Evolutionary conservation across 2,888 invertebrate species (phyloP).

Genomic region (Aspidiotus rigidus): DNA sequence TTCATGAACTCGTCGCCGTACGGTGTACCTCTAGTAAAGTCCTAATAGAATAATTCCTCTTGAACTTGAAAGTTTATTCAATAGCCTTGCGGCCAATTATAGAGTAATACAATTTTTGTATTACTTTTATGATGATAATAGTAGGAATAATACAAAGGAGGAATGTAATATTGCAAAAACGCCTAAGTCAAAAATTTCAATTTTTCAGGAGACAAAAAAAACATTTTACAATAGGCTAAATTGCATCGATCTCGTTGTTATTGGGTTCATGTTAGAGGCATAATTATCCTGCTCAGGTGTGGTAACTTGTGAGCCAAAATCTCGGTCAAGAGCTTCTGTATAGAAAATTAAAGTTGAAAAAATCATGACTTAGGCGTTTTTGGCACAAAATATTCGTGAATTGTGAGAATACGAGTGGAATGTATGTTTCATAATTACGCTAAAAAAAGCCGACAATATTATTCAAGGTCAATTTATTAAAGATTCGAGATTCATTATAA

Average conservation of each 20-base stretch:
- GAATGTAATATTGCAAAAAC: neutral
- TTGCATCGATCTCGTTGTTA: neutral
- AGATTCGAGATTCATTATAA: too few relatives aligned
- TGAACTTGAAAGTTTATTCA: too few relatives aligned
- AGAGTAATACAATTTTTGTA: too few relatives aligned
- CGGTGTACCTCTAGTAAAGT: too few relatives aligned
- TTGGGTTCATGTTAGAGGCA: neutral
- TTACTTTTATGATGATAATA: too few relatives aligned
- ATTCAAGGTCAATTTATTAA: too few relatives aligned
- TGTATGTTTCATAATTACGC: too few relatives aligned
- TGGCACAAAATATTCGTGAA: neutral
- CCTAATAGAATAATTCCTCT: too few relatives aligned
- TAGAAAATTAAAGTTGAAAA: neutral
- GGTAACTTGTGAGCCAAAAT: neutral
- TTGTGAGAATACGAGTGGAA: neutral
- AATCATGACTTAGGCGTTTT: neutral
- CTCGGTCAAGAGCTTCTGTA: neutral
- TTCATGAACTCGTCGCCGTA: too few relatives aligned
- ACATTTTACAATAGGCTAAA: neutral
- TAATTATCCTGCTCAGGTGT: neutral
- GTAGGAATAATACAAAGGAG: too few relatives aligned
- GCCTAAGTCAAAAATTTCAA: neutral
- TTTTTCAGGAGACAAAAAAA: neutral
- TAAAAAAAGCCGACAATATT: too few relatives aligned
- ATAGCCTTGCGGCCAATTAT: too few relatives aligned